Evolutionary conservation across 2,888 invertebrate genomes (phyloP).

Genomic region (Dynastes tityus): DNA sequence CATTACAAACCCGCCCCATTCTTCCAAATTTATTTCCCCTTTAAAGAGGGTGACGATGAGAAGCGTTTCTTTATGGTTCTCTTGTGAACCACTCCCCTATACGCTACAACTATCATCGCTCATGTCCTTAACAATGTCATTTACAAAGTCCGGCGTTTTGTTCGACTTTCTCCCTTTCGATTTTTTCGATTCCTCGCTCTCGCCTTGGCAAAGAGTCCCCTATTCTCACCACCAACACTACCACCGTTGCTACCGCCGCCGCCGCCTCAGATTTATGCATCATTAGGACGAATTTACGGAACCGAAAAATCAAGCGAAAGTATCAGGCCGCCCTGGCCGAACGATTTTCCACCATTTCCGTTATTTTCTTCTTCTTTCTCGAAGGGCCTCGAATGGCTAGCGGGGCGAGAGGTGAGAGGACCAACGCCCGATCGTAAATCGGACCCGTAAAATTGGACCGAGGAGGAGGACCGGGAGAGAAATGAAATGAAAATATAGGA

Average conservation of each 20-base stretch:
- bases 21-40: conserved; percentile 17
- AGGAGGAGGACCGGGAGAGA: background rate
- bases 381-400: too few species aligned
- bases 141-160: conserved; percentile 39
- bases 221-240: background rate
- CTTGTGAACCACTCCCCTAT: background rate
- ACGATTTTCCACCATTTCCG: conserved; percentile 15
- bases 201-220: background rate
- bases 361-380: conserved; percentile 25
- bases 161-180: conserved; percentile 9
- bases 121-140: conserved; percentile 37
- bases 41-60: background rate
- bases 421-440: conserved; percentile 19
- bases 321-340: conserved; percentile 12
- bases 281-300: conserved; percentile 45
- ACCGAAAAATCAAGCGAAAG: conserved; percentile 45
- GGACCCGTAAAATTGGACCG: conserved; percentile 33
- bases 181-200: background rate
- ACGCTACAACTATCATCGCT: conserved; percentile 7
- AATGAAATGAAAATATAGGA: conserved; percentile 13
- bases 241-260: background rate
- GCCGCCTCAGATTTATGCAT: conserved; percentile 40
- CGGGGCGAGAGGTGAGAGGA: too few species aligned
- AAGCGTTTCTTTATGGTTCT: conserved; percentile 18
- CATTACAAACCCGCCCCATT: background rate